These are phyloP conservation scores for Caenorhabditis becei DNA, from an alignment of 2,888 invertebrate genomes.

Conservation along the genomic window DNA sequence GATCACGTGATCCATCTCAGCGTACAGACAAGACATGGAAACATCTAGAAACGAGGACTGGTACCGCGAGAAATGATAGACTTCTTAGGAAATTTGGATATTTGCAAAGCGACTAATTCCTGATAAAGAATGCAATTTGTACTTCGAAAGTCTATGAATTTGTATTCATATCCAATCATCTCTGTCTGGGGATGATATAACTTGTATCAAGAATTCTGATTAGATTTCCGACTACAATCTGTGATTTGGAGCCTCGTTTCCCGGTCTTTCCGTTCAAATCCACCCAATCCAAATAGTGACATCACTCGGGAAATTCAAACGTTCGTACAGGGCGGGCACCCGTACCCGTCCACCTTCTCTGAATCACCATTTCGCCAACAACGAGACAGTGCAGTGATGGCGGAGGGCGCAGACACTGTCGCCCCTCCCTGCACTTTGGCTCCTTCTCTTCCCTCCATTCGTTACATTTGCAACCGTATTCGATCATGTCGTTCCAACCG, in stretches of 20 bases:
- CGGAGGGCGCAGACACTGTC: slow-evolving; percentile 17
- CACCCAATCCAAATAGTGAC: background rate
- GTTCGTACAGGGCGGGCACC: background rate
- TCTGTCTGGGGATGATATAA: no score
- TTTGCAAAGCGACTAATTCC: no score
- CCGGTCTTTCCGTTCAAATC: background rate
- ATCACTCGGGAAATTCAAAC: slow-evolving; percentile 41
- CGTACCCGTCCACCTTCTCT: slow-evolving; percentile 37
- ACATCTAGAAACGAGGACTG: no score
- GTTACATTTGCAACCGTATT: background rate
- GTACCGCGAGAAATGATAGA: no score
- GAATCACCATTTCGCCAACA: slow-evolving; percentile 32
- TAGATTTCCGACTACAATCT: no score
- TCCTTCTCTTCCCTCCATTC: background rate
- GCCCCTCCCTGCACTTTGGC: slow-evolving; percentile 31
- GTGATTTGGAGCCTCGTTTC: background rate
- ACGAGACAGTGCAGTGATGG: slow-evolving; percentile 32
- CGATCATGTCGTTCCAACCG: slow-evolving; percentile 26
- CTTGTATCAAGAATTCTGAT: no score
- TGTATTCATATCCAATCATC: no score
- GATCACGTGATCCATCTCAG: no score
- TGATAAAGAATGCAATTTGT: no score
- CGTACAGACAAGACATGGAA: no score
- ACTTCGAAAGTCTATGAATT: no score
- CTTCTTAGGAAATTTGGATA: no score